phyloP scores from a whole-genome alignment of 2,888 invertebrate species.

The Leptinotarsa juncta region DNA sequence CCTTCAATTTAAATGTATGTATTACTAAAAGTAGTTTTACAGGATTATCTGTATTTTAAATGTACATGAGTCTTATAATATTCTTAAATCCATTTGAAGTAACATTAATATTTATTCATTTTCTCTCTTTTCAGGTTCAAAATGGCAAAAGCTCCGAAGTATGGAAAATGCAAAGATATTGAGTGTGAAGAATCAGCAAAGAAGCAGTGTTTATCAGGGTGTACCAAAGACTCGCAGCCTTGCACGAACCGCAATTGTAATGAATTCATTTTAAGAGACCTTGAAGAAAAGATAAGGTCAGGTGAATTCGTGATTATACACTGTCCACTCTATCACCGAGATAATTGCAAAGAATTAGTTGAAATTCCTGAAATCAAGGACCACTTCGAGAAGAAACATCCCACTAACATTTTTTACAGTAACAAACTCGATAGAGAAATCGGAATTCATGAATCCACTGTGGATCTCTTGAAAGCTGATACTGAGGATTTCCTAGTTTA shows the following conservation, averaged over 20 bases:
- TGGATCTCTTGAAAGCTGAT: conserved; percentile 17
- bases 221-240: conserved; percentile 35
- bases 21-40: too few relatives aligned
- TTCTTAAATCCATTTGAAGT: too few relatives aligned
- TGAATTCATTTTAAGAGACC: conserved; percentile 33
- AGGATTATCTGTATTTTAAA: too few relatives aligned
- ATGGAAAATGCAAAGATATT: conserved; percentile 36
- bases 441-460: conserved; percentile 1
- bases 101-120: too few relatives aligned
- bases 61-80: too few relatives aligned
- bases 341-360: conserved; percentile 32
- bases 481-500: conserved; percentile 24
- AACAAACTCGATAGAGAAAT: conserved; percentile 12
- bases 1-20: too few relatives aligned
- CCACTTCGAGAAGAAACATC: conserved; percentile 38
- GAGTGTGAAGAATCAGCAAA: conserved; percentile 25
- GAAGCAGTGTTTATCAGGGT: conserved; percentile 33
- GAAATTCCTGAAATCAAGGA: conserved; percentile 30
- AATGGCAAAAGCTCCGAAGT: conserved; percentile 28
- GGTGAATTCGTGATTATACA: conserved; percentile 35
- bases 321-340: conserved; percentile 39
- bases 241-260: conserved; percentile 36
- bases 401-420: conserved; percentile 18
- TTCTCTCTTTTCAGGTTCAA: not conserved
- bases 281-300: conserved; percentile 32